Evolutionary conservation across 2,113 vertebrate species (phyloP), one percentile per base, ranked within the genome.

Genomic region (Bubalus kerabau): DNA sequence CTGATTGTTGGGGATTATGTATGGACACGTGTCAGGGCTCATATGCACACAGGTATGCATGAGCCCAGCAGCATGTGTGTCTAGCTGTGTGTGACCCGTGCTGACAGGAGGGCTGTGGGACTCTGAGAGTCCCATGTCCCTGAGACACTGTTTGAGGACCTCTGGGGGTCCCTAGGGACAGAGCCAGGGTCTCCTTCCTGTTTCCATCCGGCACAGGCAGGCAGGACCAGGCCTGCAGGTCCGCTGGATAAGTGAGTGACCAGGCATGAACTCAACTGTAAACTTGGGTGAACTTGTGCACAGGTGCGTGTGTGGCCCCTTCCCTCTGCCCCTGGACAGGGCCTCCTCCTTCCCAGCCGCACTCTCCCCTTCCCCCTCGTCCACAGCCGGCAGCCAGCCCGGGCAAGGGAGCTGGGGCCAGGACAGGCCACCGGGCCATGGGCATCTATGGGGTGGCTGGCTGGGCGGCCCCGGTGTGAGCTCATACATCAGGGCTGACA

Each of bases 401-500:
- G 93, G 97, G 60, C 92, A 71, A 88, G 62, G 71, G 93, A 97
- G 88, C 97, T 60, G 78, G 85, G 88, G 82, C 98, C 95, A 67
- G 96, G 94, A 97, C 94, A 92, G 97, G 97, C 97, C 97, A 97
- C 98, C 90, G 97, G 97, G 98, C 98, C 98, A 97, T 89, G 97
- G 98, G 97, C 97, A 96, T 95, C 74, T 0, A 89, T 97, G 83
- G 98, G 98, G 98, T 97, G 96, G 98, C 98, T 97, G 96, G 97
- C 97, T 98, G 97, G 98, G 98, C 98, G 86, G 98, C 98, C 97
- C 97, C 59, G 32, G 97, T 97, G 97, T 98, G 98, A 98, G 98
- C 99, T 99, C 99, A 99, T 99, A 99, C 99, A 99, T 99, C 99
- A 99, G 99, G 99, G 99, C 99, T 99, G 99, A 99, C 99, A 99